These are phyloP conservation scores for Scaptomyza caliginosa DNA, from an alignment of 2,888 invertebrate genomes.

Conservation along the genomic window DNA sequence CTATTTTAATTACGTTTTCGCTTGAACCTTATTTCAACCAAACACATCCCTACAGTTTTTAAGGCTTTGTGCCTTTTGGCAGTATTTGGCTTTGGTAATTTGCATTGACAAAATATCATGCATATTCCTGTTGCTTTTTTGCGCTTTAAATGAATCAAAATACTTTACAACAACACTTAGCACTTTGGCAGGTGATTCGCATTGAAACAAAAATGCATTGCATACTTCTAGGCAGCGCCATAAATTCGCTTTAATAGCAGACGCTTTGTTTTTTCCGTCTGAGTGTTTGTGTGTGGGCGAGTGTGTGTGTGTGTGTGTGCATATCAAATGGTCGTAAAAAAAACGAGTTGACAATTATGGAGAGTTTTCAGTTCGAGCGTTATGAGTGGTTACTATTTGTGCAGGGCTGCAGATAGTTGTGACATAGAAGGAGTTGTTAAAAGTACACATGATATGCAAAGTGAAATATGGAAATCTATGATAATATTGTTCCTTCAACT, in stretches of 20 bases:
- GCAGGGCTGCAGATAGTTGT: conserved; percentile 4
- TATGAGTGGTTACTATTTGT: neutral
- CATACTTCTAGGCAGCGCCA: conserved; percentile 41
- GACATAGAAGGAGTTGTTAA: neutral
- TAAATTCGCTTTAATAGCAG: conserved; percentile 49
- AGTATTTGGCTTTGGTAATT: conserved; percentile 31
- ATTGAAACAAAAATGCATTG: conserved; percentile 15
- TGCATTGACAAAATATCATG: conserved; percentile 22
- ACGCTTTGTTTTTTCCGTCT: neutral
- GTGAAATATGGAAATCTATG: neutral
- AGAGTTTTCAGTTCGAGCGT: conserved; percentile 17
- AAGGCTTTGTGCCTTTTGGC: conserved; percentile 18
- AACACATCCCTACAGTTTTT: too few species aligned
- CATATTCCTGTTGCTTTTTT: conserved; percentile 12
- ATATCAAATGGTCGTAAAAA: neutral
- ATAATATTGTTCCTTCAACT: neutral
- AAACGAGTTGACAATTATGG: conserved; percentile 24
- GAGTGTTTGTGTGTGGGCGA: neutral
- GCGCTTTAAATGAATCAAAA: conserved; percentile 44
- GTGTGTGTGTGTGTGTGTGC: neutral
- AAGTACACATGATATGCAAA: neutral
- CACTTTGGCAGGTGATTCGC: conserved; percentile 2
- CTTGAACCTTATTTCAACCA: conserved; percentile 27
- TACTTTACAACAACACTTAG: conserved; percentile 36
- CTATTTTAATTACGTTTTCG: conserved; percentile 73